Percentiles rank a stretch among this genome's conserved stretches.
These are phyloP conservation scores for Coilia nasus DNA, from an alignment of 2,797 vertebrate species.

Conservation along the genomic window DNA sequence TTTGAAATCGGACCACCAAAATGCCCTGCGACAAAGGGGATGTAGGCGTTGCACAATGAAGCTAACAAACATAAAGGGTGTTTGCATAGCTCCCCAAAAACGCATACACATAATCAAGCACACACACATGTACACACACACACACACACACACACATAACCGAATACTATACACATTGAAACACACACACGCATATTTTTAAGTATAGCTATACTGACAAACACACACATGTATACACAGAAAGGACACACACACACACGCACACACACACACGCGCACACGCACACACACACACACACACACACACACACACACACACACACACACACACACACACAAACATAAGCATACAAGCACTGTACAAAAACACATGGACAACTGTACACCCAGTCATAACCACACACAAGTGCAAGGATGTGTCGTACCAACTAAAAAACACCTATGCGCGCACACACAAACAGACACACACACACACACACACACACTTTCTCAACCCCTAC, in stretches of 20 bases:
- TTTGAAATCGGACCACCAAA: not conserved
- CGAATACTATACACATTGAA: too few relatives aligned
- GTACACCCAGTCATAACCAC: too few relatives aligned
- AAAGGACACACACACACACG: not conserved
- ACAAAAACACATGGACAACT: too few relatives aligned
- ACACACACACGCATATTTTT: not conserved
- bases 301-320: constrained; percentile 11
- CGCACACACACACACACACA: not conserved
- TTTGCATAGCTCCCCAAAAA: not conserved
- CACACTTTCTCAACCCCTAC: not conserved
- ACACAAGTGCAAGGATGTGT: too few relatives aligned
- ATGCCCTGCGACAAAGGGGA: not conserved
- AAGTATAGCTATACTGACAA: too few relatives aligned
- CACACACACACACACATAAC: not conserved
- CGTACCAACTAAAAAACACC: too few relatives aligned
- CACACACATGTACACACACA: not conserved
- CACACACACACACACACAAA: too few relatives aligned
- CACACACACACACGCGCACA: not conserved
- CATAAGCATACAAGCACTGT: too few relatives aligned
- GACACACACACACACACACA: not conserved
- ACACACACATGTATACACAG: not conserved
- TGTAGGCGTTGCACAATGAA: not conserved
- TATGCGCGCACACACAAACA: too few relatives aligned
- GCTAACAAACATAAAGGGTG: not conserved
- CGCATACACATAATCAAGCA: too few relatives aligned